Percentiles rank a stretch among this genome's conserved stretches.
phyloP scores from a whole-genome alignment of 2,113 vertebrate genomes.

The Tenrec ecaudatus region DNA sequence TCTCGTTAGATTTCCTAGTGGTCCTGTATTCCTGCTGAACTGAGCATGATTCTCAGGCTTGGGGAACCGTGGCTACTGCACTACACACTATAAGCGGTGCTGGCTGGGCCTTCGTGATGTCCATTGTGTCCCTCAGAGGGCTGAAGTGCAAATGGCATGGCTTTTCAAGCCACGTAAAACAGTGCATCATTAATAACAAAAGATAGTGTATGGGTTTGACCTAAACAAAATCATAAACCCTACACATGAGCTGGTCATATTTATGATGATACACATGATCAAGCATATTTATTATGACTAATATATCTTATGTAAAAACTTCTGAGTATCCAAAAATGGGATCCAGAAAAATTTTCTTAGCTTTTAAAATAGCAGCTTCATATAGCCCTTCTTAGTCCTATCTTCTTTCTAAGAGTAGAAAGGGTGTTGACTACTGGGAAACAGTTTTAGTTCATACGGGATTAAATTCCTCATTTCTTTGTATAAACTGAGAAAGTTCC shows the following conservation, averaged over 20 bases:
- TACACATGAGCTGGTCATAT: background rate
- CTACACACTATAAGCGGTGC: background rate
- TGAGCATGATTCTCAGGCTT: background rate
- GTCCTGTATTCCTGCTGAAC: background rate
- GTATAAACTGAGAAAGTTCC: background rate
- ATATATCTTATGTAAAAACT: background rate
- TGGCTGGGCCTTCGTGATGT: background rate
- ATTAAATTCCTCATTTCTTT: background rate
- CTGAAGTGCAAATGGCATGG: background rate
- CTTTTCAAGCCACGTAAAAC: background rate
- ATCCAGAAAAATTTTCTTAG: slow-evolving; percentile 4
- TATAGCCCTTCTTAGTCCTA: background rate
- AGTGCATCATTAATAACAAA: background rate
- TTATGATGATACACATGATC: background rate
- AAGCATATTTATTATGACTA: background rate
- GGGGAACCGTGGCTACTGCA: background rate
- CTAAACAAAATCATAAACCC: background rate
- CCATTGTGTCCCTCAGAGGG: background rate
- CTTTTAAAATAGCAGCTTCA: background rate
- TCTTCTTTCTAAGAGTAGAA: background rate
- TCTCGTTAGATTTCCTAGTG: background rate
- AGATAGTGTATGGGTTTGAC: background rate
- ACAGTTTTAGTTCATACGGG: background rate
- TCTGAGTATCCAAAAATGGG: slow-evolving; percentile 23
- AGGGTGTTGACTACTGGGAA: background rate